Conservation (phyloP, 2,797 vertebrate genomes). For the Rhinoraja longicauda region DNA sequence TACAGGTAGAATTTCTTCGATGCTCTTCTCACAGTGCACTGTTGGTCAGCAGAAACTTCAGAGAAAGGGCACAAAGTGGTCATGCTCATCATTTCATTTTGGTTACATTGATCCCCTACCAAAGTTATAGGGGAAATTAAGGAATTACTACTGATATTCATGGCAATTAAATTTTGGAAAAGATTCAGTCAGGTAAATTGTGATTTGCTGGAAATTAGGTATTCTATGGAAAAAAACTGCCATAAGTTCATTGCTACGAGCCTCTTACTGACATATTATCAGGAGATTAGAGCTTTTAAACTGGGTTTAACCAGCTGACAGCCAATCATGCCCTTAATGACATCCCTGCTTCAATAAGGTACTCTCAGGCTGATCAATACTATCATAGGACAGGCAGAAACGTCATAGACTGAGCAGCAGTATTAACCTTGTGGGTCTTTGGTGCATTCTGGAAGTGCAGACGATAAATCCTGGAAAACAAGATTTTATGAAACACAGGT, state of each 20-base stretch:
- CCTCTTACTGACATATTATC: neutral
- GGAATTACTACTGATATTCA: neutral
- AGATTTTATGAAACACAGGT: neutral
- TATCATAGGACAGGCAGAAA: neutral
- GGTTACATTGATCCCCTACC: neutral
- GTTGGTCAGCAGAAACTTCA: neutral
- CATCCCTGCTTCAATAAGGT: neutral
- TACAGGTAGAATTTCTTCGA: neutral
- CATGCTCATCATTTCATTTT: neutral
- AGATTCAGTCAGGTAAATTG: neutral
- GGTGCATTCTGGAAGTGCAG: neutral
- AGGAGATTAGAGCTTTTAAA: neutral
- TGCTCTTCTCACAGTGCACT: neutral
- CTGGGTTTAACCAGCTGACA: neutral
- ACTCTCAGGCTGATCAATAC: neutral
- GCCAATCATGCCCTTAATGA: neutral
- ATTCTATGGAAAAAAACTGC: neutral
- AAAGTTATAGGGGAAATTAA: neutral
- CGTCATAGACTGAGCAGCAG: neutral
- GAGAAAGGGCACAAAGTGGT: neutral
- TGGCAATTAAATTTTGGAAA: neutral
- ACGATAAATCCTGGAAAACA: neutral
- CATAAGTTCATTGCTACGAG: neutral
- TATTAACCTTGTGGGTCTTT: neutral
- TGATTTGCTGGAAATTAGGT: neutral